A percentile compares a stretch with the other conserved stretches of the same genome.
Conservation (phyloP, 2,113 vertebrate species). For the Sterrhoptilus dennistouni region DNA sequence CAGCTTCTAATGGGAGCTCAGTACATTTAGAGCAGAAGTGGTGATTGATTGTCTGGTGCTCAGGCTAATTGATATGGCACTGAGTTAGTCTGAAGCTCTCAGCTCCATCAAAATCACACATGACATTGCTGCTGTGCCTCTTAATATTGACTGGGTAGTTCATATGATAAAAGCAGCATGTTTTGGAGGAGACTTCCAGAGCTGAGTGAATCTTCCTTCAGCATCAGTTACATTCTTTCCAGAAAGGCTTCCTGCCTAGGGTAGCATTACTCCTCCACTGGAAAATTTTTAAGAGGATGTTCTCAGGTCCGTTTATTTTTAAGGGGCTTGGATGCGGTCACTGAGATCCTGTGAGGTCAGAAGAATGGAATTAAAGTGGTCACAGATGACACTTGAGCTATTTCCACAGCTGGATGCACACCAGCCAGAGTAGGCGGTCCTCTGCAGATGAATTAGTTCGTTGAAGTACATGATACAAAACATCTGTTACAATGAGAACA, state of each 20-base stretch:
- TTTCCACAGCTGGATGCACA: conserved; percentile 79
- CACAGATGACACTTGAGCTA: conserved; percentile 70
- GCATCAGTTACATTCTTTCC: conserved; percentile 61
- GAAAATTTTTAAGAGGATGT: conserved; percentile 71
- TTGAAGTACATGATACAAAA: conserved; percentile 76
- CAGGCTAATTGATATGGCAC: conserved; percentile 46
- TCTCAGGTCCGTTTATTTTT: conserved; percentile 74
- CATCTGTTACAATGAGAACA: conserved; percentile 73
- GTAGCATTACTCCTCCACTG: conserved; percentile 55
- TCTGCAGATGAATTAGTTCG: conserved; percentile 68
- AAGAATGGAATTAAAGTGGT: conserved; percentile 72
- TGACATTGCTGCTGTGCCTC: not conserved
- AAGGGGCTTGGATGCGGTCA: conserved; percentile 70
- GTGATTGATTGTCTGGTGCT: conserved; percentile 42
- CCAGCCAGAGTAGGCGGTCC: conserved; percentile 66
- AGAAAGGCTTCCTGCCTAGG: conserved; percentile 60
- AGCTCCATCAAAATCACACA: conserved; percentile 39
- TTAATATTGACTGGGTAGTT: conserved; percentile 32
- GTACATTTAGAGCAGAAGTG: conserved; percentile 37
- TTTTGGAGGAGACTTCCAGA: conserved; percentile 19
- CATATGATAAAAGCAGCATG: not conserved
- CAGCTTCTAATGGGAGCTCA: conserved; percentile 43
- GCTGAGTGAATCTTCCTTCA: conserved; percentile 29
- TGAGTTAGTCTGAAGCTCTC: conserved; percentile 58
- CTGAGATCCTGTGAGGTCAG: conserved; percentile 75